A percentile compares a stretch with the other conserved stretches of the same genome.
phyloP scores from a whole-genome alignment of 1,140 invertebrate species.

The Zaprionus gabonicus region DNA sequence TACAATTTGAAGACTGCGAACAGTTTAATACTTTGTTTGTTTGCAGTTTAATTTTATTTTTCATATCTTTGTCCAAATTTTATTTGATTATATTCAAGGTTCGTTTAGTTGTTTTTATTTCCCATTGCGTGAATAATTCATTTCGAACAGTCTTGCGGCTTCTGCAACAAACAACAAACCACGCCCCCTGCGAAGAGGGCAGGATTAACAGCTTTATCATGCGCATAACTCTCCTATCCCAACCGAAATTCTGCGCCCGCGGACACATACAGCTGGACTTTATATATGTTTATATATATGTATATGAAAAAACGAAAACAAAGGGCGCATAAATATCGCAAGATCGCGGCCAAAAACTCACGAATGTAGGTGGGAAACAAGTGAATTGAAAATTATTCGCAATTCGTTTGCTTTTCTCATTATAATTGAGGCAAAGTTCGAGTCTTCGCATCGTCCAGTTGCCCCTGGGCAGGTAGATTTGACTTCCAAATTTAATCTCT shows the following conservation, averaged over 20 bases:
- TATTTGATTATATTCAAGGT: neutral
- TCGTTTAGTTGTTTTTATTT: neutral
- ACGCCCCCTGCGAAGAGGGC: constrained; percentile 41
- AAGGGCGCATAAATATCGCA: constrained; percentile 70
- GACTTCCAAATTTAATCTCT: constrained; percentile 58
- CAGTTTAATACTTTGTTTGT: neutral
- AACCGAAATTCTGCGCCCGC: constrained; percentile 1
- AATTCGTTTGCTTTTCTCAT: constrained; percentile 84
- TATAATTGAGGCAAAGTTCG: constrained; percentile 74
- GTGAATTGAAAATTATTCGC: constrained; percentile 84
- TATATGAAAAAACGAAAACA: constrained; percentile 64
- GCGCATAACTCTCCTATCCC: constrained; percentile 19
- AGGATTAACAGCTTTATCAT: constrained; percentile 74
- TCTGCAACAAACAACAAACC: constrained; percentile 47
- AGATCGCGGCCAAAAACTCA: constrained; percentile 54
- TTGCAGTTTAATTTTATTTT: neutral
- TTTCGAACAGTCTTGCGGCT: constrained; percentile 39
- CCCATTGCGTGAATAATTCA: constrained; percentile 49
- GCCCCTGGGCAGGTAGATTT: constrained; percentile 57
- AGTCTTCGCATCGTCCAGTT: neutral
- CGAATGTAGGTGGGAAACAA: constrained; percentile 82
- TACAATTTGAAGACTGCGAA: too few relatives aligned
- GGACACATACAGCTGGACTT: constrained; percentile 18
- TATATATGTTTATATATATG: constrained; percentile 26
- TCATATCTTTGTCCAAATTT: neutral